Evolutionary conservation across 2,888 invertebrate genomes (phyloP).

Genomic region (Agrotis exclamationis): DNA sequence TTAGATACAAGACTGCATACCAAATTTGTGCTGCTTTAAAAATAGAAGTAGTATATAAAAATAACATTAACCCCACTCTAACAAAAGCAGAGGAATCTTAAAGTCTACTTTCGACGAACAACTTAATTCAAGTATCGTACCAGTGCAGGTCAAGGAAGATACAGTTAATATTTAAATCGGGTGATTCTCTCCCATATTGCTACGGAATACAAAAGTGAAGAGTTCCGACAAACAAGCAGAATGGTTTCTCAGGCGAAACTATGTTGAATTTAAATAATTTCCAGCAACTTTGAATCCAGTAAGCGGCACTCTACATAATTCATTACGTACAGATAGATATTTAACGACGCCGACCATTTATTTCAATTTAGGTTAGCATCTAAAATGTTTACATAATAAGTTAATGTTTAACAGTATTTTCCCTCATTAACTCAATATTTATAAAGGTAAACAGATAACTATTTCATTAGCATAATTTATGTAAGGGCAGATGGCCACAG

Average conservation of each 20-base stretch:
- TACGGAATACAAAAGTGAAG: constrained; percentile 75
- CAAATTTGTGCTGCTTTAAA: constrained; percentile 20
- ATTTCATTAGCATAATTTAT: constrained; percentile 46
- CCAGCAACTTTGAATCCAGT: constrained; percentile 47
- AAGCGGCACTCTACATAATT: constrained; percentile 56
- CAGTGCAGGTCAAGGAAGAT: constrained; percentile 69
- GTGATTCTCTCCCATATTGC: constrained; percentile 69
- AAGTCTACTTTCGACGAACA: constrained; percentile 64
- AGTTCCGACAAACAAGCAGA: constrained; percentile 65
- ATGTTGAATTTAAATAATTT: constrained; percentile 65
- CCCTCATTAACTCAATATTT: constrained; percentile 11
- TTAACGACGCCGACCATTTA: constrained; percentile 34
- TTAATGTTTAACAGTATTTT: constrained; percentile 19
- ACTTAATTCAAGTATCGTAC: constrained; percentile 80
- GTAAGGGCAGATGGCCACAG: constrained; percentile 14
- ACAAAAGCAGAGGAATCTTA: constrained; percentile 65
- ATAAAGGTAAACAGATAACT: constrained; percentile 22
- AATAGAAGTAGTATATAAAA: constrained; percentile 12
- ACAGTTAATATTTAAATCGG: constrained; percentile 83
- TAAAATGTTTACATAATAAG: constrained; percentile 27
- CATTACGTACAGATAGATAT: constrained; percentile 44
- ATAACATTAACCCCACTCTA: constrained; percentile 70
- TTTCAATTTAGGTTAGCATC: constrained; percentile 38
- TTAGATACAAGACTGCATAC: constrained; percentile 15
- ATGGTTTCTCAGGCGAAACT: constrained; percentile 56